phyloP scores from a whole-genome alignment of 2,113 vertebrate genomes.

The Haliaeetus leucogaster region DNA sequence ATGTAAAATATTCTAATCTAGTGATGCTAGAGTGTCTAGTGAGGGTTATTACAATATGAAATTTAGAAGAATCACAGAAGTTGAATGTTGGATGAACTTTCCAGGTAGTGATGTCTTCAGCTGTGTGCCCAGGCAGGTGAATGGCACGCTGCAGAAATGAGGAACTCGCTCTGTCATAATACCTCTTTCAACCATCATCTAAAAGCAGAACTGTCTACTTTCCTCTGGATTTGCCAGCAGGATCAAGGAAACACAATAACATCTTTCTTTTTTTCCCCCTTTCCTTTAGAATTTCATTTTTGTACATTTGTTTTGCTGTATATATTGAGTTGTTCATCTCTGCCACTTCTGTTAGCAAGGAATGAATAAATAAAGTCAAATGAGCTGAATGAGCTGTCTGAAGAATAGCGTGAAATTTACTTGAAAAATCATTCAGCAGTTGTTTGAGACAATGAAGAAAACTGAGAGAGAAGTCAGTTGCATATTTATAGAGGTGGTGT shows the following conservation, averaged over 20 bases:
- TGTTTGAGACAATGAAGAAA: neutral
- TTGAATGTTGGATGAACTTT: neutral
- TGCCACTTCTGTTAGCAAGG: neutral
- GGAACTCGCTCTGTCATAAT: neutral
- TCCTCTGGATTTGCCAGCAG: neutral
- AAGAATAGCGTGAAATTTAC: conserved; percentile 25
- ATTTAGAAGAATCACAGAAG: neutral
- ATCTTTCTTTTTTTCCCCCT: neutral
- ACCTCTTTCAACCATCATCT: neutral
- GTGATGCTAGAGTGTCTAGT: neutral
- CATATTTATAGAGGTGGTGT: neutral
- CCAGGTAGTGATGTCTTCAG: neutral
- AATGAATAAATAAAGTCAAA: conserved; percentile 12
- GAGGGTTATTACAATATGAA: neutral
- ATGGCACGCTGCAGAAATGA: neutral
- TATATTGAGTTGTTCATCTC: neutral
- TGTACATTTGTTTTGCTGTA: neutral
- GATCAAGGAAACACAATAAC: neutral
- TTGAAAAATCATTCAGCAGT: conserved; percentile 18
- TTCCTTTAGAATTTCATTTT: neutral
- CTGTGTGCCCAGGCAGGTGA: neutral
- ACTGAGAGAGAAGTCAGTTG: neutral
- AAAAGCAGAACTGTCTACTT: neutral
- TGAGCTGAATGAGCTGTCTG: conserved; percentile 21
- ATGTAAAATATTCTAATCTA: conserved; percentile 56